Percentiles rank a stretch among this genome's conserved stretches.
Conservation (phyloP, 92 coral and sea anemone species). For the Parazoanthus swiftii region DNA sequence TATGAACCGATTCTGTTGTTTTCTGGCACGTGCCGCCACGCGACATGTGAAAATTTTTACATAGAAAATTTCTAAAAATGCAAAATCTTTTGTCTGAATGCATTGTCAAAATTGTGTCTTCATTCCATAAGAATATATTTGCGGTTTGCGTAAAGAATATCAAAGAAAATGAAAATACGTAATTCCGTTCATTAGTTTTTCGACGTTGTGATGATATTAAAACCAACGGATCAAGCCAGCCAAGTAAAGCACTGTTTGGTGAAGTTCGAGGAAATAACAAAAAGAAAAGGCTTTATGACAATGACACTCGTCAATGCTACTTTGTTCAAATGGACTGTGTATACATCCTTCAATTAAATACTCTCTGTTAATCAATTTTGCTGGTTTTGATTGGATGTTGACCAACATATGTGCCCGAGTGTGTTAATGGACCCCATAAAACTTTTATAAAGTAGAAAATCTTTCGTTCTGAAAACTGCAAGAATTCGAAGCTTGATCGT, state of each 20-base stretch:
- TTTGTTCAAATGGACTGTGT: conserved; percentile 49
- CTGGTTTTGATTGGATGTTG: conserved; percentile 27
- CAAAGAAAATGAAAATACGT: conserved; percentile 7
- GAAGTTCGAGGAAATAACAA: conserved; percentile 16
- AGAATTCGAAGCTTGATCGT: conserved; percentile 34
- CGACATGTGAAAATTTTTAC: conserved; percentile 43
- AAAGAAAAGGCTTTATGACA: conserved; percentile 53
- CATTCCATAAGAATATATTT: conserved; percentile 27
- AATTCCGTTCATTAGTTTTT: conserved; percentile 20
- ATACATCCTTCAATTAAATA: conserved; percentile 48
- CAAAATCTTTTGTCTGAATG: conserved; percentile 51
- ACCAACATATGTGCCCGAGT: conserved; percentile 40
- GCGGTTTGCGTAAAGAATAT: conserved; percentile 35
- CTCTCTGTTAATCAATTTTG: conserved; percentile 49
- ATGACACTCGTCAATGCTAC: conserved; percentile 47
- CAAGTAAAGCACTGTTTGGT: conserved; percentile 5
- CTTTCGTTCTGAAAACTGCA: conserved; percentile 29
- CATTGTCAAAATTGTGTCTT: conserved; percentile 49
- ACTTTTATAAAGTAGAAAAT: conserved; percentile 36
- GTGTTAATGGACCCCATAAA: conserved; percentile 52
- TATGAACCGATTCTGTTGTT: conserved; percentile 35
- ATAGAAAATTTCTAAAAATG: conserved; percentile 33
- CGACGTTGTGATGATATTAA: background rate
- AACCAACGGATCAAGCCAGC: background rate
- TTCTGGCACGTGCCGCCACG: conserved; percentile 75